Evolutionary conservation across 2,888 invertebrate species (phyloP).

Genomic region (Aphodius granarius): DNA sequence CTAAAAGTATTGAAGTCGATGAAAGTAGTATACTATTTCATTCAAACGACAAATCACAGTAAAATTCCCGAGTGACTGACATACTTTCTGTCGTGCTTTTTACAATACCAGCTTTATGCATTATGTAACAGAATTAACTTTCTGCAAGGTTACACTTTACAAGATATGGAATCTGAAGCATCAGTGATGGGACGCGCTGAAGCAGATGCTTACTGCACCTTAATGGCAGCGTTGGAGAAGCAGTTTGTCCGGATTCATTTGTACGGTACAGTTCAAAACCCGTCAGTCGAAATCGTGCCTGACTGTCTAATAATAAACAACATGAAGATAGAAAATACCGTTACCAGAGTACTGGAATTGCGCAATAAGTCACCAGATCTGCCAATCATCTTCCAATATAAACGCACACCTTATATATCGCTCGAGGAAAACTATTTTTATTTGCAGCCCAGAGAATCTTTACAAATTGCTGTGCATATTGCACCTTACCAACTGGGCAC

Average conservation of each 20-base stretch:
- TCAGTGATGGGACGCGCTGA: not conserved
- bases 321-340: not conserved
- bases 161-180: not conserved
- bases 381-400: constrained; percentile 2
- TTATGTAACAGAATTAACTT: too few species aligned
- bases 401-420: not conserved
- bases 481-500: not conserved
- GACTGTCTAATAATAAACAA: not conserved
- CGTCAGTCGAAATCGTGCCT: constrained; percentile 5
- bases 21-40: too few species aligned
- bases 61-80: too few species aligned
- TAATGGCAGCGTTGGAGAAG: not conserved
- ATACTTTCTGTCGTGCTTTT: too few species aligned
- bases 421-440: constrained; percentile 2
- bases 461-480: not conserved
- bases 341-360: constrained; percentile 12
- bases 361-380: not conserved
- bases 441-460: not conserved
- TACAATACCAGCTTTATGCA: too few species aligned
- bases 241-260: not conserved
- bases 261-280: not conserved
- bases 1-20: too few species aligned
- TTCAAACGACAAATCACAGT: too few species aligned
- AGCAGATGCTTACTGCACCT: not conserved
- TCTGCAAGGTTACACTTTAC: not conserved